A percentile compares a stretch with the other conserved stretches of the same genome.
Conservation (phyloP, 2,797 vertebrate genomes). For the Smutsia gigantea region DNA sequence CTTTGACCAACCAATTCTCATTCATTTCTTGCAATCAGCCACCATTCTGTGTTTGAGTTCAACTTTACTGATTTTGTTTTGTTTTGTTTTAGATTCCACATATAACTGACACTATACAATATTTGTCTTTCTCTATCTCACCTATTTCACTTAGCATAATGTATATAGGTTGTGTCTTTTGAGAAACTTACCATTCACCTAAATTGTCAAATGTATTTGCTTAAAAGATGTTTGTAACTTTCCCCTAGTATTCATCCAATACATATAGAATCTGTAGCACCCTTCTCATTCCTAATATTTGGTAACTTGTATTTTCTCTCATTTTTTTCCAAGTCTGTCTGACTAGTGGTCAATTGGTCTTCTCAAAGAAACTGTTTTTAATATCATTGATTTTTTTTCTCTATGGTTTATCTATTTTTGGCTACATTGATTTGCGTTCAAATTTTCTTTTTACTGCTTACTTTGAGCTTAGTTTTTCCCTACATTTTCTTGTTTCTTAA, state of each 20-base stretch:
- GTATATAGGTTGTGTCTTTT: not conserved
- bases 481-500: not conserved
- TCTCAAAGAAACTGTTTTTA: not conserved
- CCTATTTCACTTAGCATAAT: not conserved
- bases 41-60: not conserved
- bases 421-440: not conserved
- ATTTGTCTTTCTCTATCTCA: not conserved
- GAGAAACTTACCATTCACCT: not conserved
- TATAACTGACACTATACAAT: not conserved
- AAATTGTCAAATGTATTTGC: not conserved
- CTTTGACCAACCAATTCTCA: not conserved
- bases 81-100: not conserved
- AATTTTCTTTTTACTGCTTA: not conserved
- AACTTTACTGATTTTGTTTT: not conserved
- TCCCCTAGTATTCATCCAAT: not conserved
- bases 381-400: not conserved
- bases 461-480: not conserved
- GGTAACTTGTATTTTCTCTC: not conserved
- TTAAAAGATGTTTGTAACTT: not conserved
- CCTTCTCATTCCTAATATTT: not conserved
- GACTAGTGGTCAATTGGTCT: not conserved
- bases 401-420: not conserved
- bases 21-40: not conserved
- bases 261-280: not conserved
- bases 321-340: not conserved